A percentile compares a stretch with the other conserved stretches of the same genome.
phyloP scores from a whole-genome alignment of 2,888 invertebrate genomes.

The Chrysopilus asiliformis region DNA sequence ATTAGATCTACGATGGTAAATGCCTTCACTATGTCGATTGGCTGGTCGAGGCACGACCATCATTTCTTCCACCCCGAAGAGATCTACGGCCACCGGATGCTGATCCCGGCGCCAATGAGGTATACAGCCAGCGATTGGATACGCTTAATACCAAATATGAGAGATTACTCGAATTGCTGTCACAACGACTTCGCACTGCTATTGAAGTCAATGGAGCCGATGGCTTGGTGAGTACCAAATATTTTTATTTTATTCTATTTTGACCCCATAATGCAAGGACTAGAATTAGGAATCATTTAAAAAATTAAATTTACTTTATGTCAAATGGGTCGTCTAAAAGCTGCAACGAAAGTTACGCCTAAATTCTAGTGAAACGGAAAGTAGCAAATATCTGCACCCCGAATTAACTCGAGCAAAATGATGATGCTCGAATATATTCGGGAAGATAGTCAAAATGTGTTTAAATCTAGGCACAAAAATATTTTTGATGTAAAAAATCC shows the following conservation, averaged over 20 bases:
- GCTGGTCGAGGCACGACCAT: constrained; percentile 35
- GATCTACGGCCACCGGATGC: constrained; percentile 31
- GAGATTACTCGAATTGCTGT: constrained; percentile 33
- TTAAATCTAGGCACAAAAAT: no score
- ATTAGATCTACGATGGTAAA: constrained; percentile 36
- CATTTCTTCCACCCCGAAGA: constrained; percentile 35
- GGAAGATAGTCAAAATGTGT: no score
- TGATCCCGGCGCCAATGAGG: constrained; percentile 36
- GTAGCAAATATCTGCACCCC: no score
- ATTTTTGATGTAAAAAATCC: no score
- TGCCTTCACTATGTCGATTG: constrained; percentile 36
- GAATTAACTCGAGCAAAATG: no score
- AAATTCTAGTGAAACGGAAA: no score
- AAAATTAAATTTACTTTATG: no score
- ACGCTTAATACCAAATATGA: constrained; percentile 35
- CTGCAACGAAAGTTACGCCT: no score
- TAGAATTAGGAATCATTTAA: no score
- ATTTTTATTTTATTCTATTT: background rate
- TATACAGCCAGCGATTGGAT: constrained; percentile 35
- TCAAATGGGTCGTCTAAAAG: no score
- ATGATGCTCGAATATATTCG: no score
- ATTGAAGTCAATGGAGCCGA: constrained; percentile 37
- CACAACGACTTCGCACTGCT: constrained; percentile 35
- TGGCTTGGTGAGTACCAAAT: constrained; percentile 33
- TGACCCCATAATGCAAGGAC: no score